A percentile compares a stretch with the other conserved stretches of the same genome.
phyloP scores from a whole-genome alignment of 2,888 invertebrate genomes.

The Bibio marci region DNA sequence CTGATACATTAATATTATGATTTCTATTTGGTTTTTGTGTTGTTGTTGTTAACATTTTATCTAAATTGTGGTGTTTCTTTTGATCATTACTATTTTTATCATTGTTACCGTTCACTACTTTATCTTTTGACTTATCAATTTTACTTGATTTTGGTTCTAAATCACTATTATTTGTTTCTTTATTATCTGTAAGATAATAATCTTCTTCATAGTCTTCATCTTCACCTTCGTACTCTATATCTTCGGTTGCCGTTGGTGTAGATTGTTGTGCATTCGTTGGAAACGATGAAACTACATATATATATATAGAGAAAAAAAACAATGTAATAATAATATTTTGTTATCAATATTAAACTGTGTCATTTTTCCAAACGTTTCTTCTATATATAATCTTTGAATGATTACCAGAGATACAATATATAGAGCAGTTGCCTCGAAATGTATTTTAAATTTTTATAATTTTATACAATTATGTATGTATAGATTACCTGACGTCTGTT shows the following conservation, averaged over 20 bases:
- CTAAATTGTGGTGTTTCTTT: not conserved
- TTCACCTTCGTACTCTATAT: constrained; percentile 29
- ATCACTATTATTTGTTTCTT: constrained; percentile 41
- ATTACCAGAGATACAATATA: too few relatives aligned
- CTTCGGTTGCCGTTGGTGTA: constrained; percentile 21
- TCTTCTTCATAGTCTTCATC: constrained; percentile 29
- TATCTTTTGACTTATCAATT: constrained; percentile 9
- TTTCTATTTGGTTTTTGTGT: constrained; percentile 5
- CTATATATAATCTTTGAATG: too few relatives aligned
- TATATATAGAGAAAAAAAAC: too few relatives aligned
- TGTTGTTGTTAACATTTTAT: constrained; percentile 2
- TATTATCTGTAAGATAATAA: constrained; percentile 31
- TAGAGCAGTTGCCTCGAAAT: too few relatives aligned
- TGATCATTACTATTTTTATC: constrained; percentile 12
- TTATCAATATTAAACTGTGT: too few relatives aligned
- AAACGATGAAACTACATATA: not conserved
- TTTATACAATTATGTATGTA: too few relatives aligned
- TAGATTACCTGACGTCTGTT: not conserved
- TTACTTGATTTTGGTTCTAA: constrained; percentile 19
- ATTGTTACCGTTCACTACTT: too few relatives aligned
- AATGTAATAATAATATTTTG: too few relatives aligned
- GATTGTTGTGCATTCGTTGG: not conserved
- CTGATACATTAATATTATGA: constrained; percentile 4
- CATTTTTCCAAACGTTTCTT: too few relatives aligned
- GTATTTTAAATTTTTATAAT: too few relatives aligned